phyloP scores from a whole-genome alignment of 2,113 vertebrate species.

The Dicrurus megarhynchus region DNA sequence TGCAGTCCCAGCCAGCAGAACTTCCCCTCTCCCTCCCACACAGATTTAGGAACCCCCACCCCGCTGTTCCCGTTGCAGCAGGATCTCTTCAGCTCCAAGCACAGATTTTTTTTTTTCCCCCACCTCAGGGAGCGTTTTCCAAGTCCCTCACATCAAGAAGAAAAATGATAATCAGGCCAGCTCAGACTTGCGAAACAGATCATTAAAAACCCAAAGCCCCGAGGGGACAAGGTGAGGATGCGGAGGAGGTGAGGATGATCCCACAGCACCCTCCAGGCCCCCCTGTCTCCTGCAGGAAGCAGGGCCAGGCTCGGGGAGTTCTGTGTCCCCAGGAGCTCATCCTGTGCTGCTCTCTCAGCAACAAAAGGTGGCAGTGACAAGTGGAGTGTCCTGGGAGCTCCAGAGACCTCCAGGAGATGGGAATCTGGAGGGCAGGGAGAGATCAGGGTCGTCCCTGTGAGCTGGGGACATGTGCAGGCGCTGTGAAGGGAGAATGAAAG shows the following conservation, averaged over 20 bases:
- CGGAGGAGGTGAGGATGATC: background rate
- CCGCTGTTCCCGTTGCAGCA: fast-evolving
- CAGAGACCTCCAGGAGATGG: background rate
- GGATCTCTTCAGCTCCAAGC: background rate
- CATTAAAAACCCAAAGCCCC: background rate
- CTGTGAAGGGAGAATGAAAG: background rate
- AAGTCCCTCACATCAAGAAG: background rate
- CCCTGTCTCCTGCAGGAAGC: background rate
- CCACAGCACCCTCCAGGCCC: background rate
- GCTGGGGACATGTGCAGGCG: fast-evolving
- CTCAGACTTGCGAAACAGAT: background rate
- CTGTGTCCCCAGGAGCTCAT: fast-evolving
- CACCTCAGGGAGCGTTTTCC: background rate
- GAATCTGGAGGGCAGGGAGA: background rate
- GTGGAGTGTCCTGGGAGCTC: fast-evolving
- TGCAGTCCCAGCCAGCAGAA: background rate
- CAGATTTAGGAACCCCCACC: fast-evolving
- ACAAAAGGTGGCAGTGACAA: background rate
- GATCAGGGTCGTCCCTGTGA: background rate
- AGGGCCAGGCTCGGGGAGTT: background rate
- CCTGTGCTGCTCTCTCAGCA: background rate
- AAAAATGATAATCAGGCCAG: background rate
- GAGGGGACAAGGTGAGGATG: background rate
- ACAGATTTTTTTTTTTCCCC: background rate
- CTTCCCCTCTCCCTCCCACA: background rate